Base-by-base conservation (phyloP, 2,113 vertebrate genomes). In the Campylorhamphus procurvoides region DNA sequence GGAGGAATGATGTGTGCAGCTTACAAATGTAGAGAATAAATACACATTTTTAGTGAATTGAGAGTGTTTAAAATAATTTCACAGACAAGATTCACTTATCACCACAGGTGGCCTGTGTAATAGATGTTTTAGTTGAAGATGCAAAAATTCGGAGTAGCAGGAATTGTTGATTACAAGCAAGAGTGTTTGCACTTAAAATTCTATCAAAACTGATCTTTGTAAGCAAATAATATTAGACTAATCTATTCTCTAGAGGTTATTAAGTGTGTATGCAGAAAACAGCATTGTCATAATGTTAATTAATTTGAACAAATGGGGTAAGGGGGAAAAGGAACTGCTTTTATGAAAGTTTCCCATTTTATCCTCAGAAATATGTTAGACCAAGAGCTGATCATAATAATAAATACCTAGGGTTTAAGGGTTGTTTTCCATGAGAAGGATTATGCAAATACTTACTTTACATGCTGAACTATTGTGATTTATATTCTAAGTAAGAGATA, bases 61-160 rank as follows among this genome's bases (percentile, higher is more conserved):
- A 84, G 95, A 96, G 92, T 89, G 95, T 97, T 96, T 96, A 97
- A 87, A 97, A 96, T 96, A 93, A 97, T 96, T 98, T 96, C 95
- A 86, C 83, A 96, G 95, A 93, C 94, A 86, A 97, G 88, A 96
- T 93, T 94, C 97, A 96, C 95, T 97, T 97, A 97, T 96, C 95
- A 93, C 95, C 84, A 94, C 97, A 91, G 96, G 96, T 91, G 94
- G 91, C 75, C 96, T 91, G 24, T 46, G 63, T 96, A 97, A 97
- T 96, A 96, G 97, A 74, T 90, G 79, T 87, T 94, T 95, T 96
- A 92, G 73, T 93, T 95, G 84, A 95, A 98, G 94, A 97, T 93
- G 96, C 93, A 97, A 96, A 97, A 96, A 88, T 95, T 95, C 22
- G 20, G 90, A 97, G 93, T 93, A 97, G 87, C 83, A 95, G 92